Evolutionary conservation across 2,113 vertebrate genomes (phyloP).

Genomic region (Cnemophilus loriae): DNA sequence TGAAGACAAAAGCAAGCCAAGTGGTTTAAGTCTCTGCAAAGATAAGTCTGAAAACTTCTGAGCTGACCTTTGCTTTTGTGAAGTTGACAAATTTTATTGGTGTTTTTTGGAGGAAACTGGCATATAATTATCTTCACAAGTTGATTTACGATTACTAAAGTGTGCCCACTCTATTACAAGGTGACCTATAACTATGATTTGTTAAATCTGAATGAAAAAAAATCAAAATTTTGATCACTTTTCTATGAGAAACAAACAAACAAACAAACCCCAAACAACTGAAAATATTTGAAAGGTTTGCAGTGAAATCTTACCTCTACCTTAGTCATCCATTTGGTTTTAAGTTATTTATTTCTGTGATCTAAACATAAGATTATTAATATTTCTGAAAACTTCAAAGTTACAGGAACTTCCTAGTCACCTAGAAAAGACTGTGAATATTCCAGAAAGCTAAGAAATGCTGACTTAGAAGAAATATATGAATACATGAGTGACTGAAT

Average conservation of each 20-base stretch:
- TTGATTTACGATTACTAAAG: neutral
- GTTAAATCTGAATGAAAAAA: neutral
- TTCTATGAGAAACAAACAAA: neutral
- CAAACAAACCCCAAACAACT: accelerated
- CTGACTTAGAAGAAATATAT: neutral
- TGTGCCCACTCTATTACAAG: neutral
- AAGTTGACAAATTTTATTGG: neutral
- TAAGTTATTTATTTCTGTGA: neutral
- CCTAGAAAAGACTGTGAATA: neutral
- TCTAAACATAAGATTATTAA: neutral
- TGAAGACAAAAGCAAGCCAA: neutral
- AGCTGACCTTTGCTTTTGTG: neutral
- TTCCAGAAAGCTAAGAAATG: neutral
- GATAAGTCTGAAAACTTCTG: neutral
- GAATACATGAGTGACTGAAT: neutral
- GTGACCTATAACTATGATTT: neutral
- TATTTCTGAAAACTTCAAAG: neutral
- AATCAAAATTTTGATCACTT: neutral
- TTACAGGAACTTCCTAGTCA: neutral
- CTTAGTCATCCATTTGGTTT: neutral
- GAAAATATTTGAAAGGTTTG: neutral
- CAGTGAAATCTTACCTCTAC: neutral
- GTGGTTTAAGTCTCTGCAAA: neutral
- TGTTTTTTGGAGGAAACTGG: neutral
- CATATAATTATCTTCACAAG: neutral